Evolutionary conservation across 2,113 vertebrate species (phyloP), one percentile per base, ranked within the genome.

Genomic region (Chitala chitala): DNA sequence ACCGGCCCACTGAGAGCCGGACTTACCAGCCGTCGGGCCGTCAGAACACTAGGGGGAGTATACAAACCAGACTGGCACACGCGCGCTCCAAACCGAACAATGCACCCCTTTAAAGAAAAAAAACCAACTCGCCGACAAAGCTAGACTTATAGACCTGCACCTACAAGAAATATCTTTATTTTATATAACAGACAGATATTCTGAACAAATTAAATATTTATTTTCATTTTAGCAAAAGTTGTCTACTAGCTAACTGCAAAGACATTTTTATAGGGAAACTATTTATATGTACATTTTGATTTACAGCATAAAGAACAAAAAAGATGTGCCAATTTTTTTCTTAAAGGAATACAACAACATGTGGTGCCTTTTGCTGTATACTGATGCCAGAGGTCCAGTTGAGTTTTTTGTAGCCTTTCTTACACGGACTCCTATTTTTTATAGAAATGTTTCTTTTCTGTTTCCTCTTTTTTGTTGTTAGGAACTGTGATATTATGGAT

Each of bases 141-240:
- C 80, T 89, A 90, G 90, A 89, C 88, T 89, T n/a, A 90, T 88
- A 89, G 89, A 92, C 85, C 89, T 84, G 87, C 90, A 92, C 87
- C 91, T 90, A 91, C 89, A 89, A 92, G 86, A 92, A 92, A 92
- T 92, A 92, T 96, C 96, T 96, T 98, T 98, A 97, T 98, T 98
- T 96, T 98, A 93, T 98, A 98, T 95, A 96, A 95, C 93, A 95
- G 92, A 94, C 91, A 94, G 88, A 92, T 92, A 89, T 93, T 95
- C 92, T 95, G 96, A 95, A 96, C 93, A 94, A 98, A 95, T 92
- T 90, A 94, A 98, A 98, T 96, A 95, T 96, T 98, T 98, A 98
- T 98, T 98, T 98, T 98, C 95, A 97, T 96, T 98, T 98, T 96
- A 96, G 95, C 94, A 94, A 95, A 94, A 94, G 93, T 96, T 96